Conservation (phyloP, 64 coral and sea anemone species). For the Platygyra sinensis region DNA sequence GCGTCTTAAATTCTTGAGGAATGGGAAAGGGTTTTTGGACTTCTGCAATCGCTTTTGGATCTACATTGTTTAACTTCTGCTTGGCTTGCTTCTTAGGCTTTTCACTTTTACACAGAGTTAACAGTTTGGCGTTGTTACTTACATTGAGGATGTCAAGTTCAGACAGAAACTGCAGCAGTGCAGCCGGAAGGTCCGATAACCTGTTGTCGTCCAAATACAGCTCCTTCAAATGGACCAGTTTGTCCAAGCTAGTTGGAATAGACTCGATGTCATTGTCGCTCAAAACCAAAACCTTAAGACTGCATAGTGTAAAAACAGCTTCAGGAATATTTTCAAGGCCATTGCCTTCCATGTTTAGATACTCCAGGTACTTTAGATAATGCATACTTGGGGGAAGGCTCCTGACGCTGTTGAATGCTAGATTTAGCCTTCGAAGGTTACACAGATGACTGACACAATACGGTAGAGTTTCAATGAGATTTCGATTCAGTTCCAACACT, state of each 20-base stretch:
- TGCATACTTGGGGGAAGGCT: constrained; percentile 65
- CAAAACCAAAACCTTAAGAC: constrained; percentile 74
- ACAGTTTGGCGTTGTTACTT: constrained; percentile 54
- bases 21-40: too few relatives aligned
- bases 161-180: constrained; percentile 41
- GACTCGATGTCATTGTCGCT: constrained; percentile 76
- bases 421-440: constrained; percentile 55
- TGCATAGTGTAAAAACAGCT: constrained; percentile 56
- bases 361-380: constrained; percentile 46
- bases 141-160: constrained; percentile 59
- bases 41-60: background rate
- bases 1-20: background rate
- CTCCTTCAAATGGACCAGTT: constrained; percentile 53
- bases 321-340: constrained; percentile 64
- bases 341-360: constrained; percentile 85
- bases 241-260: constrained; percentile 28
- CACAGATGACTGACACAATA: constrained; percentile 74
- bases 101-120: constrained; percentile 15
- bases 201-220: constrained; percentile 83
- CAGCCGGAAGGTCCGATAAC: constrained; percentile 46
- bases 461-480: constrained; percentile 62
- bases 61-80: constrained; percentile 9
- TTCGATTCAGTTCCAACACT: constrained; percentile 82
- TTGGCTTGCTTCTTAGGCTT: constrained; percentile 21
- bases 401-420: constrained; percentile 70